Percentiles rank a stretch among this genome's conserved stretches.
These are phyloP conservation scores for Delphinus delphis DNA, from an alignment of 2,113 vertebrate genomes.

Conservation along the genomic window DNA sequence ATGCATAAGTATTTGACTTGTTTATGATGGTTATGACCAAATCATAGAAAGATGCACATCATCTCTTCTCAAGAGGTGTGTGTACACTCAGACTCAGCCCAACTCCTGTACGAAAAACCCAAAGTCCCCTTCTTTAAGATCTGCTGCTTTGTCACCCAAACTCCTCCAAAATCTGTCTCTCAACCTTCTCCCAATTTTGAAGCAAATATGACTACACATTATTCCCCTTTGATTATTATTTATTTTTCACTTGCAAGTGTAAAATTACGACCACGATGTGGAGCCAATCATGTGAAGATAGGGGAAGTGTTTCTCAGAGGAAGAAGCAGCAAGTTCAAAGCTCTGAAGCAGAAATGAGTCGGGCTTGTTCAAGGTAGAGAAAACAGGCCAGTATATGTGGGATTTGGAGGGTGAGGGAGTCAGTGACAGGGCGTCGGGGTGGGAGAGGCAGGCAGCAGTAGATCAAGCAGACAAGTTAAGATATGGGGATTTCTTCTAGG, in stretches of 20 bases:
- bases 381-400: too few species aligned
- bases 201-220: not conserved
- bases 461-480: not conserved
- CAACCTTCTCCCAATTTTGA: not conserved
- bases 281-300: not conserved
- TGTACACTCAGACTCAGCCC: not conserved
- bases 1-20: not conserved
- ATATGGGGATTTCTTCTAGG: not conserved
- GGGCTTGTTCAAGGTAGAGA: not conserved
- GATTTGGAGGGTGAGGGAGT: not conserved
- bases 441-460: too few species aligned
- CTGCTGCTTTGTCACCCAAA: not conserved
- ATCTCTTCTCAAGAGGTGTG: not conserved
- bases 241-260: not conserved
- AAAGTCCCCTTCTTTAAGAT: not conserved
- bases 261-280: not conserved
- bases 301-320: not conserved
- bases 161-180: not conserved
- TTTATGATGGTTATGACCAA: not conserved
- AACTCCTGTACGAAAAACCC: not conserved
- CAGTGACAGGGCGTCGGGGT: accelerated
- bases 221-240: not conserved
- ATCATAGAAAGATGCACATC: not conserved
- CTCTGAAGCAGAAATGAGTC: not conserved
- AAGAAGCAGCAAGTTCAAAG: not conserved